Base-by-base conservation (phyloP, 2,797 vertebrate genomes). In the Dipus sagitta region DNA sequence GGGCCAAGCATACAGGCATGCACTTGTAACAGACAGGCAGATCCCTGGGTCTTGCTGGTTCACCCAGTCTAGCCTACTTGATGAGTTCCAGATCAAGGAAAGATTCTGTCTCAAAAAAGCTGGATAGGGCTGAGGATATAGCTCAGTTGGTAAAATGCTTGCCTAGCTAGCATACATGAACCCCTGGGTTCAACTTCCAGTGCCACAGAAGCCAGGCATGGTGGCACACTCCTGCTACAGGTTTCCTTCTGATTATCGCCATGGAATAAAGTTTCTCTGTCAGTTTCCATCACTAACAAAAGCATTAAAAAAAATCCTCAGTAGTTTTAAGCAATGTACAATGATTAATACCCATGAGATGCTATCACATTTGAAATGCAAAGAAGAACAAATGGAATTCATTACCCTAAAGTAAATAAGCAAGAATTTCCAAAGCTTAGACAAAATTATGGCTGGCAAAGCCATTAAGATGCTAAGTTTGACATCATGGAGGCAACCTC, bases 361-460 rank as follows among this genome's bases (percentile, higher is more conserved):
- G 88, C 75, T 87, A 95, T 88, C 93, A 95, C 78, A 95, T 91
- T 82, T 96, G 95, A 96, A 96, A 96, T 95, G 88, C 84, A 94
- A 95, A 96, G 54, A 62, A 86, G 76, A 93, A 96, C 82, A 96
- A 95, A 95, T 76, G 60, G 70, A 96, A 96, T 96, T 95, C 88
- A 95, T 93, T 92, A 92, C n/a, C 42, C 84, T 89, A 87, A 94
- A 88, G 72, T 95, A 96, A 97, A 87, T 58, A 95, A 96, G 81
- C 85, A 94, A 93, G 72, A 62, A 68, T 34, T 96, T 93, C 90
- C 88, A 96, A 81, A 83, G 60, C 86, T 95, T 86, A 94, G 86
- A 87, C 30, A 95, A 96, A 96, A 97, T 92, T 72, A 94, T 34
- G n/a, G 75, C 85, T 93, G 90, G 92, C 82, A 96, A 78, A 23